Evolutionary conservation across 2,888 invertebrate species (phyloP).

Genomic region (Callimorpha dominula): DNA sequence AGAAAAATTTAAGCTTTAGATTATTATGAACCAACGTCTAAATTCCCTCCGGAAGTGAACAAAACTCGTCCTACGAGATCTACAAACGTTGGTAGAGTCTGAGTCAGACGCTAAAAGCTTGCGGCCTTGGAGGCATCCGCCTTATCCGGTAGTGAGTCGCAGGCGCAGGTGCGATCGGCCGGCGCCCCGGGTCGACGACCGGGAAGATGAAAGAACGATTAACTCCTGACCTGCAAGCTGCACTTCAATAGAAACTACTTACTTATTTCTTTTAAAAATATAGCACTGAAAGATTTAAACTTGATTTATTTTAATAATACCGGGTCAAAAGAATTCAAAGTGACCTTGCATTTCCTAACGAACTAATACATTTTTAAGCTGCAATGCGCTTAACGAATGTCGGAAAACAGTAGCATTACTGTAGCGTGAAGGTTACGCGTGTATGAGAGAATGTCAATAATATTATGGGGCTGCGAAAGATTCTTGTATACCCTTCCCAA

Average conservation of each 20-base stretch:
- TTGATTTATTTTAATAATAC: conserved; percentile 11
- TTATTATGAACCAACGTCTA: conserved; percentile 10
- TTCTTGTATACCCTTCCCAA: conserved; percentile 53
- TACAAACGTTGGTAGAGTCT: conserved; percentile 42
- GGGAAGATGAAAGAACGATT: conserved; percentile 60
- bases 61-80: conserved; percentile 35
- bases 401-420: conserved; percentile 36
- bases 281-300: background rate
- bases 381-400: conserved; percentile 34
- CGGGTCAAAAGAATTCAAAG: background rate
- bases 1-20: conserved; percentile 33
- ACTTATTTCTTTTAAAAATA: conserved; percentile 16
- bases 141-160: conserved; percentile 59
- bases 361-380: conserved; percentile 30
- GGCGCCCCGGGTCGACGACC: conserved; percentile 73
- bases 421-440: conserved; percentile 39
- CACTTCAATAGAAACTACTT: conserved; percentile 46
- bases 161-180: conserved; percentile 73
- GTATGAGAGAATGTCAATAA: conserved; percentile 35
- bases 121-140: conserved; percentile 74
- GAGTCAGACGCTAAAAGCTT: conserved; percentile 62
- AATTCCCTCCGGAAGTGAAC: conserved; percentile 42
- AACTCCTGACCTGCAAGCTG: conserved; percentile 55
- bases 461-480: conserved; percentile 52
- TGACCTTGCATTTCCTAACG: conserved; percentile 13